These are phyloP conservation scores for Phrynocephalus vlangalii DNA, from an alignment of 2,797 vertebrate species.

Conservation along the genomic window DNA sequence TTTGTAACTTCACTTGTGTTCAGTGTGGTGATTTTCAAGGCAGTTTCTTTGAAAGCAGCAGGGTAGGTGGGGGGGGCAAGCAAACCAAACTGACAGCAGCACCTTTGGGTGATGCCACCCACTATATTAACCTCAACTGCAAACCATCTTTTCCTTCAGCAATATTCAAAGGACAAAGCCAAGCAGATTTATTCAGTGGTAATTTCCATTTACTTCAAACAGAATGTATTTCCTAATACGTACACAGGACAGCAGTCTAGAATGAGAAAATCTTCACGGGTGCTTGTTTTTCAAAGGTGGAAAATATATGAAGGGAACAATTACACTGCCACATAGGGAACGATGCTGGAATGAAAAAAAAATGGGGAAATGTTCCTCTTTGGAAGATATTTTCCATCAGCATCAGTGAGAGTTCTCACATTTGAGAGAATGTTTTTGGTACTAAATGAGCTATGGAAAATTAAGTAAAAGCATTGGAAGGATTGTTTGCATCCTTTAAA, in stretches of 20 bases:
- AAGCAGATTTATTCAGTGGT: background rate
- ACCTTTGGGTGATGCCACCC: constrained; percentile 6
- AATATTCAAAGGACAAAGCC: background rate
- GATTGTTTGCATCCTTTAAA: too few relatives aligned
- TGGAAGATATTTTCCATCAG: too few relatives aligned
- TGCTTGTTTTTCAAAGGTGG: too few relatives aligned
- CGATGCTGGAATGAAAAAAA: too few relatives aligned
- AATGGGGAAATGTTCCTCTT: too few relatives aligned
- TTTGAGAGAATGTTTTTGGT: too few relatives aligned
- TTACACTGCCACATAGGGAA: too few relatives aligned
- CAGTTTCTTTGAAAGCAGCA: constrained; percentile 1
- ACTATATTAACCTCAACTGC: background rate
- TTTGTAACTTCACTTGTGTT: background rate
- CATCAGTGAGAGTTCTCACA: too few relatives aligned
- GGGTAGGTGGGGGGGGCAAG: background rate
- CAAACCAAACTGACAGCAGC: constrained; percentile 6
- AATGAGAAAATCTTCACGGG: too few relatives aligned
- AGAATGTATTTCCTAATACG: background rate
- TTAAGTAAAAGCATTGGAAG: too few relatives aligned
- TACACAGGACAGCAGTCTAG: background rate
- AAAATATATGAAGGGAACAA: too few relatives aligned
- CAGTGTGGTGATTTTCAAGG: background rate
- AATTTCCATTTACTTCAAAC: background rate
- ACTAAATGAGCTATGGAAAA: too few relatives aligned
- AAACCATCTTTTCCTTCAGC: background rate